Base-by-base conservation (phyloP, 2,113 vertebrate species). In the Corythaeola cristata region DNA sequence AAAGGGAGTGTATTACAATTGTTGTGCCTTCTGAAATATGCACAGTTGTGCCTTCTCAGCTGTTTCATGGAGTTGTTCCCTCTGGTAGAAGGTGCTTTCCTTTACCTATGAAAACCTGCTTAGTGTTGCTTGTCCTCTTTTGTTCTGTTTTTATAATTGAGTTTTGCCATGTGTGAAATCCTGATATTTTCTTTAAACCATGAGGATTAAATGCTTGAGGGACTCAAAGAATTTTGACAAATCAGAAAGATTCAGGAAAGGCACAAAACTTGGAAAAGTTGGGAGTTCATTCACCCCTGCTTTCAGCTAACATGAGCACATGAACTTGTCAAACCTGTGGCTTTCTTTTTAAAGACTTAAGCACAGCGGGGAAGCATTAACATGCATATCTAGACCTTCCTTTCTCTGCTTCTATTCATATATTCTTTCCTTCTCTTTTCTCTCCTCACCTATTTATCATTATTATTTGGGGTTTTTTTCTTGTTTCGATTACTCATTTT, bases 91-190 rank as follows among this genome's bases (percentile, higher is more conserved):
- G 33, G 32, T 63, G 81, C 37, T 91, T 92, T 81, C 44, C 77
- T 52, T 69, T 78, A 76, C 66, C 66, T 96, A 62, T 6, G 21
- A 95, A 88, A 94, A 82, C 35, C 66, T 90, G 49, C 62, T 75
- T 88, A 88, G 45, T 72, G 68, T 80, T 90, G 59, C 84, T 94
- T 85, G 64, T 89, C 87, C 76, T 77, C 44, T 81, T 84, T 76
- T 93, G 83, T 74, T 95, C 85, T 68, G 75, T 66, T 95, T 94
- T 93, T 33, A 56, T 94, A 94, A 93, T 89, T 95, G 88, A 88
- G 77, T 67, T 93, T 91, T 93, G 68, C 85, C 92, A 64, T 60
- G 81, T 87, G 85, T 91, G 90, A 91, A 95, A 88, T 93, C 74
- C 88, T 71, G 64, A 17, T 79, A 85, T 82, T 97, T 95, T 79